phyloP scores from a whole-genome alignment of 1,140 invertebrate species.

The Drosophila takahashii region DNA sequence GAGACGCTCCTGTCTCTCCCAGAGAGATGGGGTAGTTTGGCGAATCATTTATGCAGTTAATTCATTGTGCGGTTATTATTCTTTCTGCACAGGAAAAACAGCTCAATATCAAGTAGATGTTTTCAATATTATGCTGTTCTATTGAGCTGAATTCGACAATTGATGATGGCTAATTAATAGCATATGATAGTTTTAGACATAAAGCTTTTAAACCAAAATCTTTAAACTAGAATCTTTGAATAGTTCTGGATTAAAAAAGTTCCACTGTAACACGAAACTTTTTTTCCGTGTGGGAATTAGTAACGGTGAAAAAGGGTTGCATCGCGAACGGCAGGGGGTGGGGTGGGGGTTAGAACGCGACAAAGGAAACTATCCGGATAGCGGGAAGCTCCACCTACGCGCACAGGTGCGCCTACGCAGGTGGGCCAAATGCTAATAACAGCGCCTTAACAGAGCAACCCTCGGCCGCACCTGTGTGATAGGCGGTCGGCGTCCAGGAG shows the following conservation, averaged over 20 bases:
- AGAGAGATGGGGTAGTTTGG: constrained; percentile 26
- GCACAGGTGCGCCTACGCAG: constrained; percentile 55
- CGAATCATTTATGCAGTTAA: constrained; percentile 75
- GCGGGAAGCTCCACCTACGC: constrained; percentile 37
- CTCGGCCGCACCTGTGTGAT: constrained; percentile 72
- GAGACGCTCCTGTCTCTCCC: constrained; percentile 20
- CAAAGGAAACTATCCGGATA: constrained; percentile 9
- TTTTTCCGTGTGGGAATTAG: constrained; percentile 19
- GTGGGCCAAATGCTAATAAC: constrained; percentile 22
- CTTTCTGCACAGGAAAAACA: constrained; percentile 5
- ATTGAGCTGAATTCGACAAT: neutral
- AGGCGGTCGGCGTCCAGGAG: constrained; percentile 56
- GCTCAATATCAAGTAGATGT: neutral
- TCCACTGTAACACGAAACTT: neutral
- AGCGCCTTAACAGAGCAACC: constrained; percentile 40
- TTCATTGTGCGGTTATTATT: constrained; percentile 72
- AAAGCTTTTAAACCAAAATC: no score
- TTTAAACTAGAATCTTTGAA: no score
- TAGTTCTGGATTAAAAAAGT: neutral
- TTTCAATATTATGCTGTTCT: neutral
- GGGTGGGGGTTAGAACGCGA: neutral
- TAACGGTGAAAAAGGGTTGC: constrained; percentile 15
- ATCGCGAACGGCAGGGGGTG: neutral
- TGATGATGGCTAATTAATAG: neutral
- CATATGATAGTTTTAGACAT: no score